Base-by-base conservation (phyloP, 2,888 invertebrate species). In the Chalcis sispes region DNA sequence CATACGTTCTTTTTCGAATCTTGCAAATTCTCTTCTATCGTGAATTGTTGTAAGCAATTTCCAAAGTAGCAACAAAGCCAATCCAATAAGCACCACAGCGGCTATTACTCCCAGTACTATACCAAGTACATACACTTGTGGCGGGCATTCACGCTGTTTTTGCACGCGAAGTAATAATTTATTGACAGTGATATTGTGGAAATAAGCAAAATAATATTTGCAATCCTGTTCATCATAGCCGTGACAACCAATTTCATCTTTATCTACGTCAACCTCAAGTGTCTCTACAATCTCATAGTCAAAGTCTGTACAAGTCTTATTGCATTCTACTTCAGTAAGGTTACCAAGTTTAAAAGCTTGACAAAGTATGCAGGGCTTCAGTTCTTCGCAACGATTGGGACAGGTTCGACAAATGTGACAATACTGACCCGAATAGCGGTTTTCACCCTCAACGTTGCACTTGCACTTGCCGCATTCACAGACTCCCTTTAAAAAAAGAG, bases 341-440 rank as follows among this genome's bases (percentile, higher is more conserved):
- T 91, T 91, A 0, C 98, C 98, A 32, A 95, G 95, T 79, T 94
- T 89, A 89, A 97, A 97, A 86, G 95, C 94, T 87, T 95, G 94
- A 87, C 99, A 99, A 89, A 98, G 93, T 13, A 99, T 98, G 88
- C 99, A 99, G 77, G 95, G 94, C 88, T 94, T 96, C 87, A 97
- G 94, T 86, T 97, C 96, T 65, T 93, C 93, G 87, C 99, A 99
- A 75, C 95, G 94, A 15, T 96, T 96, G 0, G 95, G 94, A 86
- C 98, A 98, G 0, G 97, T 97, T 1, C 98, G 97, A 85, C 98
- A 99, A 81, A 95, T 95, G 85, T 98, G 97, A 89, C 99, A 99
- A 86, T 93, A 96, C 82, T 92, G 92, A 42, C 99, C 99, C 0
- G 95, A 95, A 85, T 94, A 96, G 75, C 94, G 92, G 0, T 87